phyloP scores from a whole-genome alignment of 2,888 invertebrate species.

The Aleiodes leptofemur region DNA sequence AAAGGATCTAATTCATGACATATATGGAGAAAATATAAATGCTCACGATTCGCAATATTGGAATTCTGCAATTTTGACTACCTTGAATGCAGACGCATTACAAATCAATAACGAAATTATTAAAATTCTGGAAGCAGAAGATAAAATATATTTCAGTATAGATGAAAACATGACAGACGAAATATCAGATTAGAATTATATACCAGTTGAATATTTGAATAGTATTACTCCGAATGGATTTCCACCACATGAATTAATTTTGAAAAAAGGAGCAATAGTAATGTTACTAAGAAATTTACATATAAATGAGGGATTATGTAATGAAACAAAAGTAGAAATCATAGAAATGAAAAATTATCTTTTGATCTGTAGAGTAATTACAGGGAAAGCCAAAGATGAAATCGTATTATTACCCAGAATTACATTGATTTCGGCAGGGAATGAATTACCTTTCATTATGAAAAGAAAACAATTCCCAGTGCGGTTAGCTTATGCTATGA shows the following conservation, averaged over 20 bases:
- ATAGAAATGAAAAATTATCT: slow-evolving; percentile 45
- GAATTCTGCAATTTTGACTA: slow-evolving; percentile 38
- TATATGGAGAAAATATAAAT: slow-evolving; percentile 35
- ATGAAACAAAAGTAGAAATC: slow-evolving; percentile 49
- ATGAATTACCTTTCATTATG: slow-evolving; percentile 58
- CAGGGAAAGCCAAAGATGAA: slow-evolving; percentile 39
- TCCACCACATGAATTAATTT: slow-evolving; percentile 56
- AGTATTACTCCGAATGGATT: slow-evolving; percentile 59
- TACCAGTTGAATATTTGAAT: slow-evolving; percentile 59
- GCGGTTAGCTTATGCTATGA: slow-evolving; percentile 47
- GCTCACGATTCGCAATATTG: slow-evolving; percentile 16
- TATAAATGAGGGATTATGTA: slow-evolving; percentile 52
- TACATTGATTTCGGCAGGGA: slow-evolving; percentile 21
- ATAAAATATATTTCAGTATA: slow-evolving; percentile 18
- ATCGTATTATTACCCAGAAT: slow-evolving; percentile 33
- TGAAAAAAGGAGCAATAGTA: slow-evolving; percentile 53
- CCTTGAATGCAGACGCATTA: slow-evolving; percentile 39
- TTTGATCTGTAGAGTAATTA: slow-evolving; percentile 63
- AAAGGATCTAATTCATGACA: slow-evolving; percentile 19
- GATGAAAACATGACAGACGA: slow-evolving; percentile 29
- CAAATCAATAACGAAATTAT: slow-evolving; percentile 36
- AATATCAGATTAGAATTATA: slow-evolving; percentile 4
- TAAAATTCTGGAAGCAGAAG: background rate
- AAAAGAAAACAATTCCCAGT: slow-evolving; percentile 58
- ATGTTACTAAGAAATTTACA: slow-evolving; percentile 55